Percentiles rank a stretch among this genome's conserved stretches.
phyloP scores from a whole-genome alignment of 2,888 invertebrate genomes.

The Venusia cambrica region DNA sequence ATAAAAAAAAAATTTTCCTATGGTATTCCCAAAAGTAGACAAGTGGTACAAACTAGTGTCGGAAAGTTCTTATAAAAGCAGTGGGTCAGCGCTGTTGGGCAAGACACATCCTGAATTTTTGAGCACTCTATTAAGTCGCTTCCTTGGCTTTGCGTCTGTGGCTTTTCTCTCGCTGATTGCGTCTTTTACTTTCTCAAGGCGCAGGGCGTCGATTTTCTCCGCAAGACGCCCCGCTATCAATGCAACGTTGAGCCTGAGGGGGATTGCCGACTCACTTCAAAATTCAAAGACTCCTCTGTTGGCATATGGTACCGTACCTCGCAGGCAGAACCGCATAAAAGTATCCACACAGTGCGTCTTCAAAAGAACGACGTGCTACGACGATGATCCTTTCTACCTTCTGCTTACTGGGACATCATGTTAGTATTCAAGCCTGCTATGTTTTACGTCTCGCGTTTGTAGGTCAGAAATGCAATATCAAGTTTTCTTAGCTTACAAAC shows the following conservation, averaged over 20 bases:
- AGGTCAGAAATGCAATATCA: conserved; percentile 42
- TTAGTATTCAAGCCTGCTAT: conserved; percentile 18
- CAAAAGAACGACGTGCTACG: too few relatives aligned
- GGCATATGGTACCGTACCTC: conserved; percentile 13
- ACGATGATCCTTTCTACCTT: conserved; percentile 7
- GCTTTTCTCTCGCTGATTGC: conserved; percentile 75
- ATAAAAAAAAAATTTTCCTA: too few relatives aligned
- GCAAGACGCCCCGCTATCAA: conserved; percentile 49
- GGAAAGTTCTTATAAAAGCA: too few relatives aligned
- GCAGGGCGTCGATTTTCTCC: conserved; percentile 46
- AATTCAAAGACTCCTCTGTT: conserved; percentile 23
- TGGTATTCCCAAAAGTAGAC: too few relatives aligned
- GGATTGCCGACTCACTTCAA: conserved; percentile 33
- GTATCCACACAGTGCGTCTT: too few relatives aligned
- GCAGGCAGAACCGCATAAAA: conserved; percentile 15
- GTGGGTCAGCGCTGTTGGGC: conserved; percentile 57
- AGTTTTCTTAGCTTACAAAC: conserved; percentile 52
- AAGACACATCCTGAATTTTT: conserved; percentile 75
- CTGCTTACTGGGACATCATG: conserved; percentile 11
- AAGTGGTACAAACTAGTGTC: conserved; percentile 38
- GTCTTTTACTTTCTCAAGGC: conserved; percentile 67
- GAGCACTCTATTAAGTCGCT: conserved; percentile 65
- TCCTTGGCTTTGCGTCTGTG: conserved; percentile 42
- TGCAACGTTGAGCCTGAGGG: conserved; percentile 44
- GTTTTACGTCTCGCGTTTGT: conserved; percentile 21